phyloP scores from a whole-genome alignment of 2,888 invertebrate species.

The Marasmarcha lunaedactyla region DNA sequence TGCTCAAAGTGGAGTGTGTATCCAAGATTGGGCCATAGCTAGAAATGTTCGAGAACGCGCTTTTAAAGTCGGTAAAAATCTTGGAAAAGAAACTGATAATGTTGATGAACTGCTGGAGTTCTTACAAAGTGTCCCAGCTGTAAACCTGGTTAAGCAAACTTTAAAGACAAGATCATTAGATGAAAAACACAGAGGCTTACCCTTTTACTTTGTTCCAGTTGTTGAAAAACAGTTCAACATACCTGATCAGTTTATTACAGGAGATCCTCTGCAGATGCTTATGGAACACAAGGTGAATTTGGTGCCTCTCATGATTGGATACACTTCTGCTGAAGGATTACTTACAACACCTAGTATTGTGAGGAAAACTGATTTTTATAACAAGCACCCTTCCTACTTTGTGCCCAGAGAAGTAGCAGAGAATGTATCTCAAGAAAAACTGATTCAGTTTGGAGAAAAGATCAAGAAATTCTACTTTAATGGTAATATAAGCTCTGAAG shows the following conservation, averaged over 20 bases:
- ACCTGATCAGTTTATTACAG: constrained; percentile 29
- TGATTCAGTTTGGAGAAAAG: constrained; percentile 26
- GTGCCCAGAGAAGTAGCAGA: constrained; percentile 31
- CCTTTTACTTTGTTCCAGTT: constrained; percentile 35
- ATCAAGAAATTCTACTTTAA: constrained; percentile 30
- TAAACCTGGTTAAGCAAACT: constrained; percentile 25
- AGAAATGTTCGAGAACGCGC: constrained; percentile 15
- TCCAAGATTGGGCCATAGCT: constrained; percentile 21
- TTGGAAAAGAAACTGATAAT: constrained; percentile 22
- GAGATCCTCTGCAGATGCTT: constrained; percentile 27
- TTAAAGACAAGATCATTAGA: constrained; percentile 27
- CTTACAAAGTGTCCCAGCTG: constrained; percentile 28
- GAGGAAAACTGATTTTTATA: constrained; percentile 24
- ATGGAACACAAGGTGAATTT: constrained; percentile 25
- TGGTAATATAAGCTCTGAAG: constrained; percentile 22
- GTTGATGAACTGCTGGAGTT: constrained; percentile 27
- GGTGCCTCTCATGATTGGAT: constrained; percentile 37
- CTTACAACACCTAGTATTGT: constrained; percentile 21
- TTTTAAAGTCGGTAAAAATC: constrained; percentile 17
- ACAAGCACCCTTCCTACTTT: constrained; percentile 27
- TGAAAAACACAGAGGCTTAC: constrained; percentile 30
- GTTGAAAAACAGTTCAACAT: constrained; percentile 32
- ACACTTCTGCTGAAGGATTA: constrained; percentile 37
- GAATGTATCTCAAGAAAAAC: constrained; percentile 21
- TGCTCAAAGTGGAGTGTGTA: constrained; percentile 40